These are phyloP conservation scores for Synanthedon tipuliformis DNA, from an alignment of 2,888 invertebrate genomes.

Conservation along the genomic window DNA sequence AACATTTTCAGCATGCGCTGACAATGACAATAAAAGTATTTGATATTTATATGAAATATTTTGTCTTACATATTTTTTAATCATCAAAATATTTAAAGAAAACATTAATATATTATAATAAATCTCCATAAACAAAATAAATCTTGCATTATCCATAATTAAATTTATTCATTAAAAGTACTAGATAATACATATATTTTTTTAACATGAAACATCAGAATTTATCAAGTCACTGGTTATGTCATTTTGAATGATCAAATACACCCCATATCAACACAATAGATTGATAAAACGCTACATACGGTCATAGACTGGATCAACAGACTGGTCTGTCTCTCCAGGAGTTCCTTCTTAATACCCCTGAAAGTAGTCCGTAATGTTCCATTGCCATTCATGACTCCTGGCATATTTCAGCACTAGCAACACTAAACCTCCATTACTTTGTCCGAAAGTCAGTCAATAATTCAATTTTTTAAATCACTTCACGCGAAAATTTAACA, in stretches of 20 bases:
- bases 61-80: too few species aligned
- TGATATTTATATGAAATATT: too few species aligned
- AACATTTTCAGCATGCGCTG: neutral
- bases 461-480: neutral
- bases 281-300: constrained; percentile 48
- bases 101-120: too few species aligned
- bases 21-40: constrained; percentile 4
- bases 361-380: constrained; percentile 77
- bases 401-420: constrained; percentile 14
- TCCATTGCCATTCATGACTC: constrained; percentile 62
- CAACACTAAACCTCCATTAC: constrained; percentile 11
- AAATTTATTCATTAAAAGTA: neutral
- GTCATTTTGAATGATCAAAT: neutral
- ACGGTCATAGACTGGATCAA: constrained; percentile 86
- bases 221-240: neutral
- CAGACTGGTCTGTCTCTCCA: constrained; percentile 79
- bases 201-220: too few species aligned
- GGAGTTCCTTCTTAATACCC: constrained; percentile 81
- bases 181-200: too few species aligned
- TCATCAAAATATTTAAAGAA: too few species aligned
- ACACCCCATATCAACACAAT: neutral
- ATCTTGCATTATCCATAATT: too few species aligned
- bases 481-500: constrained; percentile 6
- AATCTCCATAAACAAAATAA: too few species aligned
- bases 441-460: neutral